These are phyloP conservation scores for Pantherophis alleghaniensis DNA, from an alignment of 2,797 vertebrate genomes.

Conservation along the genomic window DNA sequence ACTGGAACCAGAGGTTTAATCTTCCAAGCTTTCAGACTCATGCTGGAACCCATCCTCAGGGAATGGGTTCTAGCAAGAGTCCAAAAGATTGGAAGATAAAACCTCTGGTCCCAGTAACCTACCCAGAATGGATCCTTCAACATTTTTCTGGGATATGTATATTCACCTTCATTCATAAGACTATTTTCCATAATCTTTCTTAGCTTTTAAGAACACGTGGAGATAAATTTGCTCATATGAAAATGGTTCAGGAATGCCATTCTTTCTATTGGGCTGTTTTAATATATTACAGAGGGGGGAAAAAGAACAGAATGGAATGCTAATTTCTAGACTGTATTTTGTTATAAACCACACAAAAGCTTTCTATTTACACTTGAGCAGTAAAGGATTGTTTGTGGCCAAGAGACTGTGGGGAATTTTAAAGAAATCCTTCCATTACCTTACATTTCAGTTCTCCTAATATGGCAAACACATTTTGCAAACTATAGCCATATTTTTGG, in stretches of 20 bases:
- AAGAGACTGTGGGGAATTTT: neutral
- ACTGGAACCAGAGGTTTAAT: neutral
- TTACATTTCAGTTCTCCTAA: slow-evolving; percentile 28
- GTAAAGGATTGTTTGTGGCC: slow-evolving; percentile 21
- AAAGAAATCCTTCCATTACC: neutral
- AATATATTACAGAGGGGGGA: neutral
- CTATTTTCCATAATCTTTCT: neutral
- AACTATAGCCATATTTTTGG: slow-evolving; percentile 23
- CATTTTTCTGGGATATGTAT: neutral
- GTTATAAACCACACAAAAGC: slow-evolving; percentile 23
- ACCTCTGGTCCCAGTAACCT: neutral
- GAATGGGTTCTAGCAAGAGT: neutral
- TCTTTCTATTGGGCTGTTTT: neutral
- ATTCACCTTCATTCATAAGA: neutral
- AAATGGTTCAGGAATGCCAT: neutral
- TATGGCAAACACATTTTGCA: slow-evolving; percentile 42
- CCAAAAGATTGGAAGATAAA: too few relatives aligned
- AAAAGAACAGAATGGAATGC: slow-evolving; percentile 1
- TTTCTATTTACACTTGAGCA: slow-evolving; percentile 19
- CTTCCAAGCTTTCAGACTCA: neutral
- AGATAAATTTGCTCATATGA: neutral
- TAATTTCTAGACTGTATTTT: slow-evolving; percentile 2
- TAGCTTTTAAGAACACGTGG: neutral
- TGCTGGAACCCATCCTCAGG: neutral
- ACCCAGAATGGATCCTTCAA: neutral